Percentiles rank a stretch among this genome's conserved stretches.
These are phyloP conservation scores for Engystomops pustulosus DNA, from an alignment of 2,113 vertebrate species.

Conservation along the genomic window DNA sequence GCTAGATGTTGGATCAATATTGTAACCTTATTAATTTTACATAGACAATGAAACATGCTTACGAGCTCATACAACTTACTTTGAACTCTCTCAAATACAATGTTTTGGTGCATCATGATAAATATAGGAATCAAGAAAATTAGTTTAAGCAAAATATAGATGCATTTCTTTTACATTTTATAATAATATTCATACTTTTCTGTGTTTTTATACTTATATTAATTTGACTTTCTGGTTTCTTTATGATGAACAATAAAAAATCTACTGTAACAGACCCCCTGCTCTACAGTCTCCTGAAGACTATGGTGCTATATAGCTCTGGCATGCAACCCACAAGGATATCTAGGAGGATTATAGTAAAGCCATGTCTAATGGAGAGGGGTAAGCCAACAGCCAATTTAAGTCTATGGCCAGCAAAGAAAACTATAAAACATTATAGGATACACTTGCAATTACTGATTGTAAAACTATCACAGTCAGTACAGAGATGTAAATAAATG, in stretches of 20 bases:
- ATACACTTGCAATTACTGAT: not conserved
- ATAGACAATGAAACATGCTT: slow-evolving; percentile 24
- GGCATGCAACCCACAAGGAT: not conserved
- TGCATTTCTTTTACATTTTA: too few relatives aligned
- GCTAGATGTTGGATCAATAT: slow-evolving; percentile 14
- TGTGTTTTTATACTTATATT: not conserved
- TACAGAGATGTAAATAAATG: too few relatives aligned
- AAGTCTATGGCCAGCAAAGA: not conserved
- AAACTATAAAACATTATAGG: not conserved
- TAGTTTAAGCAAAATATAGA: too few relatives aligned
- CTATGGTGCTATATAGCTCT: not conserved
- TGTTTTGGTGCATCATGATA: too few relatives aligned
- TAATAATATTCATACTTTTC: not conserved
- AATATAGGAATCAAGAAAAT: too few relatives aligned
- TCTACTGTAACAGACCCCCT: not conserved
- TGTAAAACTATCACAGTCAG: too few relatives aligned
- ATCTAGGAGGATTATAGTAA: not conserved
- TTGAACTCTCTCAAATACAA: too few relatives aligned
- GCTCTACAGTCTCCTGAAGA: not conserved
- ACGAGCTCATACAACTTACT: not conserved
- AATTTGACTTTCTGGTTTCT: not conserved
- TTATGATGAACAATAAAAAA: not conserved
- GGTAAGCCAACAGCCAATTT: not conserved
- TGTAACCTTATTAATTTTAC: slow-evolving; percentile 38
- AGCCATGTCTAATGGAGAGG: not conserved